Evolutionary conservation across 1,140 invertebrate genomes (phyloP).

Genomic region (Popillia japonica): DNA sequence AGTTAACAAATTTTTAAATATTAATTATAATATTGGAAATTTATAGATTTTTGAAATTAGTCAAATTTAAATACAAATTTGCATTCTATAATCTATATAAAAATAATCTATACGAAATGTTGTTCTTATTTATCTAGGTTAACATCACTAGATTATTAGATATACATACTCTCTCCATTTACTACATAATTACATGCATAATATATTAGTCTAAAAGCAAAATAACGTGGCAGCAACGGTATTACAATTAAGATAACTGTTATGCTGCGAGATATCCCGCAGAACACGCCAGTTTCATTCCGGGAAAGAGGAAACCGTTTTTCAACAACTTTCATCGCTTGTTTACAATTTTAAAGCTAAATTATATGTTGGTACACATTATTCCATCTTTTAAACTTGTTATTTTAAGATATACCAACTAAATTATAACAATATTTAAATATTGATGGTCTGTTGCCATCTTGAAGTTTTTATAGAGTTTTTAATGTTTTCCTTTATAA

Average conservation of each 20-base stretch:
- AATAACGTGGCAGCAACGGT: neutral
- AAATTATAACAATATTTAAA: too few relatives aligned
- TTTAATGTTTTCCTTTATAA: neutral
- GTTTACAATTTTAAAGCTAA: neutral
- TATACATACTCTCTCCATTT: neutral
- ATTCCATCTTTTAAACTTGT: neutral
- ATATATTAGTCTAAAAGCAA: neutral
- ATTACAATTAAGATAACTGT: conserved; percentile 7
- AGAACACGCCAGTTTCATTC: neutral
- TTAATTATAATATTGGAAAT: too few relatives aligned
- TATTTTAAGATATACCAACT: too few relatives aligned
- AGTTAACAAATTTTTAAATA: too few relatives aligned
- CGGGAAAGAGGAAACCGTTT: neutral
- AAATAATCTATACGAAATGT: neutral
- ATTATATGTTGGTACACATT: neutral
- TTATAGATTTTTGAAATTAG: too few relatives aligned
- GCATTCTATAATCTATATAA: neutral
- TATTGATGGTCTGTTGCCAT: too few relatives aligned
- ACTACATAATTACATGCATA: neutral
- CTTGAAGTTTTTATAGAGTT: neutral
- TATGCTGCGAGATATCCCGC: neutral
- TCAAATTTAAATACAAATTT: neutral
- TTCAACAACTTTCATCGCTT: neutral
- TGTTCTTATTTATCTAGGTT: neutral
- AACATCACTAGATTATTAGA: conserved; percentile 2